Evolutionary conservation across 2,888 invertebrate genomes (phyloP).

Genomic region (Xylocampa areola): DNA sequence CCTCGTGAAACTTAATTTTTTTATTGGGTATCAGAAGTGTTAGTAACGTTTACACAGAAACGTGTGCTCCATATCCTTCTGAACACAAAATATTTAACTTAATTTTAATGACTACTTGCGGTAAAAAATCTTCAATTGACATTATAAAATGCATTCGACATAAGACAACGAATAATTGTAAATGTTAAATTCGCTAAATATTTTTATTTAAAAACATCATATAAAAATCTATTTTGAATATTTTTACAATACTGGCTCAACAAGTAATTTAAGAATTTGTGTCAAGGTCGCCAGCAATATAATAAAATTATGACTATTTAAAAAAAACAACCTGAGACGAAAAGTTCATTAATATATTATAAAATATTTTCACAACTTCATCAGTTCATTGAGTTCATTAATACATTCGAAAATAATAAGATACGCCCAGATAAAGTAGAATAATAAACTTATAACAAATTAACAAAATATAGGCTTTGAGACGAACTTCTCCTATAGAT

Average conservation of each 20-base stretch:
- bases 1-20: slow-evolving; percentile 1
- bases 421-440: neutral
- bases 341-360: neutral
- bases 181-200: slow-evolving; percentile 26
- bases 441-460: slow-evolving; percentile 42
- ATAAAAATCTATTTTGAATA: slow-evolving; percentile 29
- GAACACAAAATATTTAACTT: slow-evolving; percentile 24
- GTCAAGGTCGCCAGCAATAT: neutral
- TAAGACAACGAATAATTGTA: slow-evolving; percentile 23
- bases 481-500: slow-evolving; percentile 11
- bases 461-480: slow-evolving; percentile 36
- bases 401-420: too few species aligned
- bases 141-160: slow-evolving; percentile 2
- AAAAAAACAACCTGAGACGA: slow-evolving; percentile 4
- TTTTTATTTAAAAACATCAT: slow-evolving; percentile 25
- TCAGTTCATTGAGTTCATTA: slow-evolving; percentile 18
- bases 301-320: neutral
- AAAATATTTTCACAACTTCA: slow-evolving; percentile 4
- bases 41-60: too few species aligned
- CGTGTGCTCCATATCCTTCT: slow-evolving; percentile 38
- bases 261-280: slow-evolving; percentile 1
- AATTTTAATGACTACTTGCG: slow-evolving; percentile 16
- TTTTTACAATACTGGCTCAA: slow-evolving; percentile 14
- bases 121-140: slow-evolving; percentile 4
- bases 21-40: too few species aligned